phyloP scores from a whole-genome alignment of 2,888 invertebrate species.

The Rotaria magnacalcarata region DNA sequence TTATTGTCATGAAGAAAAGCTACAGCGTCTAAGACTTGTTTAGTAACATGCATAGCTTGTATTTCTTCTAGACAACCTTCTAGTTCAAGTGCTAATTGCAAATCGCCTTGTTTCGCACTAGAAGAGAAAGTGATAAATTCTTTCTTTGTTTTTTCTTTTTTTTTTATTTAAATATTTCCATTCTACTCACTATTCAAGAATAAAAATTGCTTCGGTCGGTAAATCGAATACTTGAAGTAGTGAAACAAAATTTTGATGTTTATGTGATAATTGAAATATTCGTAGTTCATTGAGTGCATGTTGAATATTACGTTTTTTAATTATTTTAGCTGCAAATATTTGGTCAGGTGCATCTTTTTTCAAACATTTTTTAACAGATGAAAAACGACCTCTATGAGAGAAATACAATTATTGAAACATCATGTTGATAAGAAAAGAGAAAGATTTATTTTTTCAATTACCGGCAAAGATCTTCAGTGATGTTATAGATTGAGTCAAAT shows the following conservation, averaged over 20 bases:
- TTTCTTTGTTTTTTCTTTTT: no score
- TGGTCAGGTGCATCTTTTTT: constrained; percentile 73
- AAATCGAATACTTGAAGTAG: constrained; percentile 19
- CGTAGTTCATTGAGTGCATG: constrained; percentile 36
- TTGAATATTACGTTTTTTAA: constrained; percentile 67
- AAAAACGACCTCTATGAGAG: not conserved
- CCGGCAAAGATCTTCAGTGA: constrained; percentile 28
- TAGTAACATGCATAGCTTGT: constrained; percentile 77
- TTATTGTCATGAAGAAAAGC: constrained; percentile 82
- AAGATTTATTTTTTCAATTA: not conserved
- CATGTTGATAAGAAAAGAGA: not conserved
- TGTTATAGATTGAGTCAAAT: not conserved
- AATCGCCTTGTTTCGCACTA: constrained; percentile 30
- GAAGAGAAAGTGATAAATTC: no score
- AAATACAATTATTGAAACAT: no score
- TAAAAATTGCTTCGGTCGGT: not conserved
- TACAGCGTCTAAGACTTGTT: constrained; percentile 83
- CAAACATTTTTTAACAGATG: constrained; percentile 48
- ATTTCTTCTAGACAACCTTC: constrained; percentile 65
- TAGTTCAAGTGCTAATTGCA: constrained; percentile 11
- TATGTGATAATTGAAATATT: not conserved
- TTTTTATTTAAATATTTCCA: no score
- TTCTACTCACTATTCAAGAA: constrained; percentile 8
- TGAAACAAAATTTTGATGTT: constrained; percentile 15
- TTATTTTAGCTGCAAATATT: constrained; percentile 84